Percentiles rank a stretch among this genome's conserved stretches.
These are phyloP conservation scores for Alouatta palliata DNA, from an alignment of 2,113 vertebrate species.

Conservation along the genomic window DNA sequence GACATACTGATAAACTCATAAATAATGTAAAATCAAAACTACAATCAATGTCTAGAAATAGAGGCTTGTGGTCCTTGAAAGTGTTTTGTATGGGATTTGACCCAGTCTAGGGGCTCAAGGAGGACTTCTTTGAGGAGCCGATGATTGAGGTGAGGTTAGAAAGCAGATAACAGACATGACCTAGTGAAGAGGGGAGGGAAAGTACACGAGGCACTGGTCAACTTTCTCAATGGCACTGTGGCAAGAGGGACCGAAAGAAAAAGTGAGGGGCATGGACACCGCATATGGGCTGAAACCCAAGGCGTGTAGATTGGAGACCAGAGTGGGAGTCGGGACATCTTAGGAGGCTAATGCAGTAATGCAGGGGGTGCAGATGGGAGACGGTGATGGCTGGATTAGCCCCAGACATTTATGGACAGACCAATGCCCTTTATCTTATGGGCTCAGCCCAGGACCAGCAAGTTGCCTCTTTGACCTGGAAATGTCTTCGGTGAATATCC, in stretches of 20 bases:
- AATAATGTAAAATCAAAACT: background rate
- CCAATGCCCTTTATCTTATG: background rate
- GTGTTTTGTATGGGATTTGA: background rate
- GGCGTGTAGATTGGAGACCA: background rate
- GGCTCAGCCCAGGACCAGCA: background rate
- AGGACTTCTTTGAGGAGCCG: background rate
- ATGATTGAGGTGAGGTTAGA: background rate
- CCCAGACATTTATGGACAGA: background rate
- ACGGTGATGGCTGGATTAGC: too few relatives aligned
- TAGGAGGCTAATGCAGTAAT: background rate
- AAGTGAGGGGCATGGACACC: too few relatives aligned
- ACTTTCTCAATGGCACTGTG: background rate
- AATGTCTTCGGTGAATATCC: background rate
- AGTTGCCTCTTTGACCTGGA: background rate
- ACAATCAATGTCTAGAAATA: background rate
- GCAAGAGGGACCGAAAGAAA: background rate
- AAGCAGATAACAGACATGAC: background rate
- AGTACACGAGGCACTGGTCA: background rate
- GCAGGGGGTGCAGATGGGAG: background rate
- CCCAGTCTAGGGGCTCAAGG: background rate
- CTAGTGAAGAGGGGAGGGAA: background rate
- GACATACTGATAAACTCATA: background rate
- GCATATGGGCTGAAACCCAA: background rate
- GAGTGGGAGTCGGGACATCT: background rate
- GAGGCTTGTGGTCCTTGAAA: background rate